Evolutionary conservation across 2,113 vertebrate genomes (phyloP).

Genomic region (Harpagus bidentatus): DNA sequence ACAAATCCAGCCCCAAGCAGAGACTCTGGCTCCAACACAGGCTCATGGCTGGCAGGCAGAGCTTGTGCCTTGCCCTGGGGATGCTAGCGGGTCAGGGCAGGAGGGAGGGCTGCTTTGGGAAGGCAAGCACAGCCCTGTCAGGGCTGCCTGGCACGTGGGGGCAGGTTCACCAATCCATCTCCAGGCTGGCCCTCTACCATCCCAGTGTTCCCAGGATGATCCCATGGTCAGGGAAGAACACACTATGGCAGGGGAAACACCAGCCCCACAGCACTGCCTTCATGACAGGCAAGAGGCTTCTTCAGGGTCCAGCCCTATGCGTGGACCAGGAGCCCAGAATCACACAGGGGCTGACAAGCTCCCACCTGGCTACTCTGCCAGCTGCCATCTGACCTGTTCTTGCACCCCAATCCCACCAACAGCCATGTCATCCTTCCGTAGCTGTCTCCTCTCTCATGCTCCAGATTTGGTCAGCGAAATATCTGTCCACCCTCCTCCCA

Average conservation of each 20-base stretch:
- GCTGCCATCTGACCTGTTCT: not conserved
- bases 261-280: not conserved
- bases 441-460: not conserved
- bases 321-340: not conserved
- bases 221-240: too few species aligned
- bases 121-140: not conserved
- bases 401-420: not conserved
- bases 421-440: fast-evolving
- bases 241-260: not conserved
- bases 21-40: not conserved
- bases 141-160: fast-evolving
- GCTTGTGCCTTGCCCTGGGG: not conserved
- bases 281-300: not conserved
- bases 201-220: not conserved
- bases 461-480: not conserved
- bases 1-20: not conserved
- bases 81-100: not conserved
- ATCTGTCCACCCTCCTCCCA: not conserved
- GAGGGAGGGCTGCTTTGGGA: not conserved
- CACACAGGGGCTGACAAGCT: not conserved
- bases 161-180: not conserved
- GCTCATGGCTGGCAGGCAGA: not conserved
- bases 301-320: not conserved
- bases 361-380: not conserved
- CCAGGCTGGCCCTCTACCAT: not conserved